Base-by-base conservation (phyloP, 2,113 vertebrate genomes). In the Blennius ocellaris region DNA sequence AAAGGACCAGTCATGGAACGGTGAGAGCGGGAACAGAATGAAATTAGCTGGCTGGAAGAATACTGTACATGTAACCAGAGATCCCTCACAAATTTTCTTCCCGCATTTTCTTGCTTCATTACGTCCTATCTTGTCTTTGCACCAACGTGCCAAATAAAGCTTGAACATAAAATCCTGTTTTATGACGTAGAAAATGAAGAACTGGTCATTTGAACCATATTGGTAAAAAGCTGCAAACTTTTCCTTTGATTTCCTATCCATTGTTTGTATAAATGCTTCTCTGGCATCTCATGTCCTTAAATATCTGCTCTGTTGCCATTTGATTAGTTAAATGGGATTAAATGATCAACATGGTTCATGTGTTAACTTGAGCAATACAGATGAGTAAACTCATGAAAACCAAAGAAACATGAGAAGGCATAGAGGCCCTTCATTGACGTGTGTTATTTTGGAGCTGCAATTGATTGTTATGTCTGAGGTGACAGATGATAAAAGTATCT, bases 261-360 rank as follows among this genome's bases (percentile, higher is more conserved):
- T 78, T 47, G 79, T 72, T 68, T 30, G 56, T 66, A 69, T 81
- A 47, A 82, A 80, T 76, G 71, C 43, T 6, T 81, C 80, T 87
- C 43, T 81, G 62, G 73, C 76, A 82, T 69, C 71, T 75, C 84
- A 78, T 83, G 56, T 81, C 71, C 76, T 61, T 84, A 69, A 78
- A 79, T 77, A 68, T 80, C 76, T 82, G 58, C 49, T 63, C 15
- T 75, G 43, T 71, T 67, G 21, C 67, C 44, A 16, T 83, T 80
- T 78, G 44, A 75, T 77, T 67, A 68, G 57, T 65, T 68, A 64
- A 69, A 55, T 50, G 6, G 16, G 14, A 81, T 73, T 61, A 58
- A 52, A 61, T 66, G 16, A 68, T 61, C 12, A 39, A 60, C 14
- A 54, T 53, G 50, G 15, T 39, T 53, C 36, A 44, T 15, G 48